Evolutionary conservation across 2,113 vertebrate genomes (phyloP), one percentile per base, ranked within the genome.

Genomic region (Zosterops pallidus): DNA sequence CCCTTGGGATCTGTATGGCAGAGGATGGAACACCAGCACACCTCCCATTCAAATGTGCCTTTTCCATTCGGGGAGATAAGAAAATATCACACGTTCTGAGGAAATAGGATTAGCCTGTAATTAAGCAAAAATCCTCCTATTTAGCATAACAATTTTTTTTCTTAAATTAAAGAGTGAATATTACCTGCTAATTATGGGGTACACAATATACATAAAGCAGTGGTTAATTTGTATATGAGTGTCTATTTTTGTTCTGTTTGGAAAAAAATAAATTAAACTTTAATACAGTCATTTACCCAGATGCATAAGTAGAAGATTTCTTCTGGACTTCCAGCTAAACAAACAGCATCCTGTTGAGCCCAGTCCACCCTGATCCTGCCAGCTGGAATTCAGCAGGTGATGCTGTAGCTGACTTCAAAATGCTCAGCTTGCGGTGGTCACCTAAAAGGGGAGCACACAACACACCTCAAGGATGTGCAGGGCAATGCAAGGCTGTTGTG

Each of bases 41-140:
- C 21, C 74, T 60, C 47, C 68, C 24, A 6, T 64, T 86, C 56
- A 59, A 65, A 50, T 11, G 63, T 37, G 82, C 55, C 63, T 91
- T 59, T 83, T 87, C 91, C 53, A 8, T 44, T 95, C 63, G 5
- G 67, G 83, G 90, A 90, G 92, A 94, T 87, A 95, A 91, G 94
- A 19, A 91, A 86, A 60, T 75, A 93, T 78, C 56, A 60, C 59
- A 41, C 52, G 33, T 77, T 79, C 70, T 79, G 84, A 89, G 90
- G 67, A 95, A 95, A 92, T 35, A 74, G 78, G 81, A 94, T 95
- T 95, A 94, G 85, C 47, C 44, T 90, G 71, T 88, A 92, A 96
- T 95, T 93, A 94, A 80, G 82, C 29, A 95, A 81, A 82, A 96
- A 90, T 68, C 79, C 87, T 91, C 47, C 59, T 70, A 26, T 67